Conservation (phyloP, 92 coral and sea anemone species). For the Epizoanthus fatuus region DNA sequence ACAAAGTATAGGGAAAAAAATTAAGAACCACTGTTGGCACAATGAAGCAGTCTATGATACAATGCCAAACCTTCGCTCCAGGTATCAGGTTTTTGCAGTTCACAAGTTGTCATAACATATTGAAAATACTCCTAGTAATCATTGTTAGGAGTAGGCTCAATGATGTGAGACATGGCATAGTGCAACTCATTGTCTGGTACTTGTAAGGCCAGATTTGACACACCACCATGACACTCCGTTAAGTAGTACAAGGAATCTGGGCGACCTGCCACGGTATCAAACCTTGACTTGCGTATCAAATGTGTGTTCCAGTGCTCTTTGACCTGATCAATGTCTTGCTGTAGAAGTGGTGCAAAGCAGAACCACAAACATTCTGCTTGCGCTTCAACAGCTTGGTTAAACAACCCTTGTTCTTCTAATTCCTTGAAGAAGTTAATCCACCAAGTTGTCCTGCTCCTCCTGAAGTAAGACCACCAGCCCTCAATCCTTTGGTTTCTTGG, state of each 20-base stretch:
- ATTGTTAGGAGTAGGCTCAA: slow-evolving; percentile 56
- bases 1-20: not conserved
- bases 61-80: slow-evolving; percentile 65
- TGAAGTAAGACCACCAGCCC: not conserved
- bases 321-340: slow-evolving; percentile 31
- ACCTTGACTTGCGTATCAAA: slow-evolving; percentile 26
- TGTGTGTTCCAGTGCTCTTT: slow-evolving; percentile 40
- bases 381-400: slow-evolving; percentile 26
- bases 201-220: slow-evolving; percentile 49
- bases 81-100: slow-evolving; percentile 46
- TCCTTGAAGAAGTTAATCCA: slow-evolving; percentile 12
- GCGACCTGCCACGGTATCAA: slow-evolving; percentile 24
- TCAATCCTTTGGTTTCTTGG: slow-evolving; percentile 34
- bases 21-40: slow-evolving; percentile 60
- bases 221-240: slow-evolving; percentile 27
- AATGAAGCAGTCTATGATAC: slow-evolving; percentile 27
- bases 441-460: slow-evolving; percentile 27
- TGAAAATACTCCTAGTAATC: slow-evolving; percentile 74
- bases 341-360: slow-evolving; percentile 26
- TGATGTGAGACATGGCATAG: slow-evolving; percentile 65
- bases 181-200: slow-evolving; percentile 64
- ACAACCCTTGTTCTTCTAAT: slow-evolving; percentile 14
- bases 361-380: slow-evolving; percentile 30
- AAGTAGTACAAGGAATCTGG: slow-evolving; percentile 46
- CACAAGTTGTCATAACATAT: slow-evolving; percentile 60